Evolutionary conservation across 2,888 invertebrate genomes (phyloP).

Genomic region (Cataglyphis livida): DNA sequence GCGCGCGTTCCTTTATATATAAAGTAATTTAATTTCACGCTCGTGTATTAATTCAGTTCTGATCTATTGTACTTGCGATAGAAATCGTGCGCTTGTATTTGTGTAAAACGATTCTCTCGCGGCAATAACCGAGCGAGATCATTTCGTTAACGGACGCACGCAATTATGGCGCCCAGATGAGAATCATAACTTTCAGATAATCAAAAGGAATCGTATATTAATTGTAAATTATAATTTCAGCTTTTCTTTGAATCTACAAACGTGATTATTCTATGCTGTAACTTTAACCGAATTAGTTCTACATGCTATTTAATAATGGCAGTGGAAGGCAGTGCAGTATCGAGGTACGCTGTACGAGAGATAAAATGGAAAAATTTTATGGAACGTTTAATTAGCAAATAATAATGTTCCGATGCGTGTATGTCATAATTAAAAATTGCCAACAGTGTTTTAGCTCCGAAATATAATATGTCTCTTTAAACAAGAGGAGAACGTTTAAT

Average conservation of each 20-base stretch:
- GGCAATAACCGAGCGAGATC: conserved; percentile 3
- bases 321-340: neutral
- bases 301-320: neutral
- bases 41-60: conserved; percentile 60
- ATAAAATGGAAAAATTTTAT: neutral
- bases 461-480: neutral
- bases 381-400: conserved; percentile 37
- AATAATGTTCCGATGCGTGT: neutral
- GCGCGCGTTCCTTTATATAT: conserved; percentile 11
- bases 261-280: neutral
- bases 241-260: neutral
- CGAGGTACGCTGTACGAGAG: too few species aligned
- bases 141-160: conserved; percentile 12
- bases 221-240: conserved; percentile 6
- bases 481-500: conserved; percentile 19
- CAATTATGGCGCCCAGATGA: conserved; percentile 14
- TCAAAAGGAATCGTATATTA: conserved; percentile 1
- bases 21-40: conserved; percentile 41
- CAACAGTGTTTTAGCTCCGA: neutral
- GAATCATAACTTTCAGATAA: conserved; percentile 21
- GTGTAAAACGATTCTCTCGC: conserved; percentile 13
- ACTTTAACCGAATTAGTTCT: conserved; percentile 15
- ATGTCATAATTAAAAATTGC: conserved; percentile 41
- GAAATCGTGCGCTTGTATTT: conserved; percentile 14
- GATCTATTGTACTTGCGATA: conserved; percentile 34